These are phyloP conservation scores for Irena cyanogastra DNA, from an alignment of 2,113 vertebrate species.

Conservation along the genomic window DNA sequence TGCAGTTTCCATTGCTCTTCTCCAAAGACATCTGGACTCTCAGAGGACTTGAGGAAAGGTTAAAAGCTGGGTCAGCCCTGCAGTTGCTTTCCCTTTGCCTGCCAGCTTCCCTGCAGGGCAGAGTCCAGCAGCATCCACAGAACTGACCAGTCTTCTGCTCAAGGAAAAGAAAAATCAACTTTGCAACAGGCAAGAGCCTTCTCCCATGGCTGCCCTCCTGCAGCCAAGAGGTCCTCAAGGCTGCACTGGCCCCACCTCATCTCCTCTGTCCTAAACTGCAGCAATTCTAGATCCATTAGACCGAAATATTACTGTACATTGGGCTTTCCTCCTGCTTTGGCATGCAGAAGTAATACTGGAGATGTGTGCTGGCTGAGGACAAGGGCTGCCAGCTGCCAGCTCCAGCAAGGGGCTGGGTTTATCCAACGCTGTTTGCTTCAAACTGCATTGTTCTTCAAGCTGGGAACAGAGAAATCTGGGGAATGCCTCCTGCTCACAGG, in stretches of 20 bases:
- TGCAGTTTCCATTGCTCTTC: not conserved
- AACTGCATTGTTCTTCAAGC: not conserved
- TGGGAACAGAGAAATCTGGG: not conserved
- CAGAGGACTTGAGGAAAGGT: not conserved
- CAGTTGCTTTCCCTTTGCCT: not conserved
- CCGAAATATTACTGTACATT: not conserved
- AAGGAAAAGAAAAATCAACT: not conserved
- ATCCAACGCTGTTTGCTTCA: not conserved
- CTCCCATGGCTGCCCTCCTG: not conserved
- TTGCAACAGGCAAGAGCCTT: not conserved
- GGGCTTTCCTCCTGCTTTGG: not conserved
- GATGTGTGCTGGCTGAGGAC: not conserved
- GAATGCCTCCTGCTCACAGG: not conserved
- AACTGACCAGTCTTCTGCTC: not conserved
- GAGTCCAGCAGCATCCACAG: not conserved
- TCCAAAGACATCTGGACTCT: conserved; percentile 17
- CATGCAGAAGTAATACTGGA: not conserved
- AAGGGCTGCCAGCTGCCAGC: not conserved
- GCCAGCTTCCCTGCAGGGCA: conserved; percentile 11
- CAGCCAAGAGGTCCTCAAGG: not conserved
- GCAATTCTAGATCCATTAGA: not conserved
- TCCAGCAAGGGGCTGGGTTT: not conserved
- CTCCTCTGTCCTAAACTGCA: not conserved
- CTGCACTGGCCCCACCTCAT: not conserved
- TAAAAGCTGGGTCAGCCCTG: conserved; percentile 8